Evolutionary conservation across 2,888 invertebrate species (phyloP).

Genomic region (Steinernema scapterisci): DNA sequence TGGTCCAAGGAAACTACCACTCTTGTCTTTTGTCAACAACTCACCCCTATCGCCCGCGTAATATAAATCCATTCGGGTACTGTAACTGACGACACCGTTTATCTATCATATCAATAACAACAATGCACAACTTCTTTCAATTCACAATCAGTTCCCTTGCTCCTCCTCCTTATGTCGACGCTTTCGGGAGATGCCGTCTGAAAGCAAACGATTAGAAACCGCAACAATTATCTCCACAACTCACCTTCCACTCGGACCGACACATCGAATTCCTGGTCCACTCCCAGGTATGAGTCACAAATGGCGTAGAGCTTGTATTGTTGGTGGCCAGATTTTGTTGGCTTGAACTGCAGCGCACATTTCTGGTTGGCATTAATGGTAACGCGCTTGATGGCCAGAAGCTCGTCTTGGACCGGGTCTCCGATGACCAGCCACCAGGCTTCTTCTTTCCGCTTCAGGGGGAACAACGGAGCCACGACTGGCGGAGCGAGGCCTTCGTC

Average conservation of each 20-base stretch:
- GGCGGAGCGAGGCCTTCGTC: constrained; percentile 79
- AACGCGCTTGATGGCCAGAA: constrained; percentile 92
- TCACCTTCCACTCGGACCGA: constrained; percentile 7
- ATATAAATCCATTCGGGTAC: no score
- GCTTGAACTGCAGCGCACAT: constrained; percentile 84
- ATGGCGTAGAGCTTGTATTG: constrained; percentile 95
- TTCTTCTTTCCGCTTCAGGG: constrained; percentile 76
- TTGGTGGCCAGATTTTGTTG: constrained; percentile 74
- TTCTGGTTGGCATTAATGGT: constrained; percentile 86
- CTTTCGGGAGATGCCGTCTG: constrained; percentile 3
- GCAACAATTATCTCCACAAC: no score
- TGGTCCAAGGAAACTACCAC: no score
- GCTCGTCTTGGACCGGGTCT: constrained; percentile 88
- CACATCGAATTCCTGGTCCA: constrained; percentile 88
- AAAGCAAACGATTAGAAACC: not conserved
- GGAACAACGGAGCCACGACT: constrained; percentile 97
- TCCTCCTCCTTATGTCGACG: constrained; percentile 10
- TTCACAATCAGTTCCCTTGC: not conserved
- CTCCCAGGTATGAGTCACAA: constrained; percentile 98
- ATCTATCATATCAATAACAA: not conserved
- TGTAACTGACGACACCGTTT: no score
- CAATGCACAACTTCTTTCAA: not conserved
- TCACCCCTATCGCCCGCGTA: no score
- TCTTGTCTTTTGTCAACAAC: no score
- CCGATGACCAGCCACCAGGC: constrained; percentile 96